Conservation (phyloP, 2,888 invertebrate genomes). For the Argynnis bischoffii region DNA sequence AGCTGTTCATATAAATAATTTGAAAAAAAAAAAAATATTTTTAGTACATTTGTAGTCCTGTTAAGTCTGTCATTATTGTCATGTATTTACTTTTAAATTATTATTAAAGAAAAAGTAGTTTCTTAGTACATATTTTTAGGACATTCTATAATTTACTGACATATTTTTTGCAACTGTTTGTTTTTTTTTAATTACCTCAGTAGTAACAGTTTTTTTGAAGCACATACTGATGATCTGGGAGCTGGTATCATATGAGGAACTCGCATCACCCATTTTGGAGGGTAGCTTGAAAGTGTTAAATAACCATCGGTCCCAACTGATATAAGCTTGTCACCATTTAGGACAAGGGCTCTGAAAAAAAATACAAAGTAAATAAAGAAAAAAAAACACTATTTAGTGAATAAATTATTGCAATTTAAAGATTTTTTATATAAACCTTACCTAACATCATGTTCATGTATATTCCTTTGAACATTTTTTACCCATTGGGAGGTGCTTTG, state of each 20-base stretch:
- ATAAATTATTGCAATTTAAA: not conserved
- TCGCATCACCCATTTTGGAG: conserved; percentile 85
- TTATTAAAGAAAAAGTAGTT: too few species aligned
- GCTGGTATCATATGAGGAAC: conserved; percentile 87
- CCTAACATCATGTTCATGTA: conserved; percentile 94
- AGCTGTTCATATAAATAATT: not conserved
- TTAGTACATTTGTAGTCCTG: too few species aligned
- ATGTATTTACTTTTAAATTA: too few species aligned
- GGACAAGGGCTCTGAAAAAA: conserved; percentile 83
- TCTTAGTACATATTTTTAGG: too few species aligned
- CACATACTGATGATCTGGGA: conserved; percentile 80
- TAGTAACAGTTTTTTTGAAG: conserved; percentile 79
- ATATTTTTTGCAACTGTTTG: not conserved
- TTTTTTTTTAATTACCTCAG: conserved; percentile 63
- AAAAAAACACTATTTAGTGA: not conserved
- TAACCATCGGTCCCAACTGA: conserved; percentile 93
- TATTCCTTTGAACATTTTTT: conserved; percentile 88
- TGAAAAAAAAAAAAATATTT: too few species aligned
- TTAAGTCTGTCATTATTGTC: too few species aligned
- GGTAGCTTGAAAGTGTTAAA: conserved; percentile 87
- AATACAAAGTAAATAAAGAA: not conserved
- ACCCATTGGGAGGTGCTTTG: conserved; percentile 88
- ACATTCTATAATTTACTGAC: not conserved
- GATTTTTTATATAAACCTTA: conserved; percentile 39
- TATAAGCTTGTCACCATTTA: conserved; percentile 85